Evolutionary conservation across 2,888 invertebrate genomes (phyloP), one percentile per base, ranked within the genome.

Genomic region (Balanococcus diminutus): DNA sequence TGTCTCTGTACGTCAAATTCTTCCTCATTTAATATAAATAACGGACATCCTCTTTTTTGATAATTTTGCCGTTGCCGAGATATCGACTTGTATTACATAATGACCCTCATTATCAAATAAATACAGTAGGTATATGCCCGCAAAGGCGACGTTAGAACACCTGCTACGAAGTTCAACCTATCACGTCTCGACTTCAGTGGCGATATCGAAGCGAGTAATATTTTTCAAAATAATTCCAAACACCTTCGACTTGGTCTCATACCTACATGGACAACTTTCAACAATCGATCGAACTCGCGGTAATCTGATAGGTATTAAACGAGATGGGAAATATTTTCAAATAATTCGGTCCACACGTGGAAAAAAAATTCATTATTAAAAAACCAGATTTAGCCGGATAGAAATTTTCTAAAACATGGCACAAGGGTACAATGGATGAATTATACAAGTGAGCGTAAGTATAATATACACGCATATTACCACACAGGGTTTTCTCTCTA

Each of bases 131-230:
- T n/a, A 46, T 56, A 22, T 22, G 56, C 19, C 56, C 22, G 8
- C 28, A 67, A 28, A 67, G 28, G 67, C 28, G 28, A 14, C 28
- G 28, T 67, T 28, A 19, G 36, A 79, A 79, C 75, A 79, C 75
- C 75, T 79, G 75, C 75, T 16, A 79, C 36, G 75, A 79, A 36
- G 8, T 79, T 36, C 56, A 56, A 56, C 56, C 56, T 56, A 56
- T 56, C 22, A 22, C 8, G 5, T 4, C 2, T 28, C 32, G 72
- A 32, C 32, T 72, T 67, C n/a, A n/a, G n/a, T 28, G 28, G 56
- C 22, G 1, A 9, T n/a, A n/a, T n/a, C 56, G 25, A 67, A 16
- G 28, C 67, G 11, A 28, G 19, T 16, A 79, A 36, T 79, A 79
- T 79, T 36, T 36, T 19, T 36, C 36, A 19, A n/a, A 79, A 79